Conservation (phyloP, 2,797 vertebrate species). For the Paratrypauchen microcephalus region DNA sequence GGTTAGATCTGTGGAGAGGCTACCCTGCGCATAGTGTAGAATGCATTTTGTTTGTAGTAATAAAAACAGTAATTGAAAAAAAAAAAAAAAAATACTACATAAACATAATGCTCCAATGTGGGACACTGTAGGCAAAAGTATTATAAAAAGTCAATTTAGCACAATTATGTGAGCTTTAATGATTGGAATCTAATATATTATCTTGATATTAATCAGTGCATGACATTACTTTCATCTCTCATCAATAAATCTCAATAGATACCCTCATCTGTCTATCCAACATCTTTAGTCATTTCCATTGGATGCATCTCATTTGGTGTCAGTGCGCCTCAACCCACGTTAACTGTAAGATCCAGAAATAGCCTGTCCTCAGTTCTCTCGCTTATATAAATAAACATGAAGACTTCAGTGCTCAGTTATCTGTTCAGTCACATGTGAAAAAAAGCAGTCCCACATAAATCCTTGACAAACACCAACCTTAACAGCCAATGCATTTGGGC, state of each 20-base stretch:
- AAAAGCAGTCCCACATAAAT: slow-evolving; percentile 22
- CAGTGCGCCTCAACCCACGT: slow-evolving; percentile 22
- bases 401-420: slow-evolving; percentile 44
- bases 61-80: no score
- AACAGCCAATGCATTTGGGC: slow-evolving; percentile 15
- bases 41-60: no score
- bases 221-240: background rate
- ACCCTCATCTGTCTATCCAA: background rate
- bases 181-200: no score
- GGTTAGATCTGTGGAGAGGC: no score
- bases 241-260: background rate
- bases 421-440: slow-evolving; percentile 36
- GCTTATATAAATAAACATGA: slow-evolving; percentile 40
- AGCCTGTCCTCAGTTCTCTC: slow-evolving; percentile 29
- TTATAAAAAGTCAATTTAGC: no score
- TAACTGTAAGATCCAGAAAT: slow-evolving; percentile 45
- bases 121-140: no score
- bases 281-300: slow-evolving; percentile 1
- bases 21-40: no score
- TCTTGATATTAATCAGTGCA: no score
- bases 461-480: slow-evolving; percentile 18
- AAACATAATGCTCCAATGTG: no score
- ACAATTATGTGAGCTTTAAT: no score
- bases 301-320: slow-evolving; percentile 5
- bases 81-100: no score